A percentile compares a stretch with the other conserved stretches of the same genome.
Evolutionary conservation across 2,888 invertebrate species (phyloP).

Genomic region (Pocota personata): DNA sequence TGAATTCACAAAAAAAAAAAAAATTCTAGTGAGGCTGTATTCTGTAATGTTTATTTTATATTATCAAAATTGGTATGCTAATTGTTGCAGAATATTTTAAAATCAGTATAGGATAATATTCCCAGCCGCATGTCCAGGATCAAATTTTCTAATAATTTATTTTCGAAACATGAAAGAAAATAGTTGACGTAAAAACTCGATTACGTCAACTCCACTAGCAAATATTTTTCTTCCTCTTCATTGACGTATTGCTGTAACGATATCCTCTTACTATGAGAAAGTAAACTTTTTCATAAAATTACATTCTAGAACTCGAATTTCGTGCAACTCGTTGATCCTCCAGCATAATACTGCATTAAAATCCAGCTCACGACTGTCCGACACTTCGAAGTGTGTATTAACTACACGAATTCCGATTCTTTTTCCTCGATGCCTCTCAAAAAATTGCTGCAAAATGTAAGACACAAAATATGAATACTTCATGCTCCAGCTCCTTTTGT

Average conservation of each 20-base stretch:
- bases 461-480: constrained; percentile 67
- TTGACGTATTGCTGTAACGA: neutral
- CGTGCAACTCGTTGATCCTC: constrained; percentile 64
- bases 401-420: constrained; percentile 67
- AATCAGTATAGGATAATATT: too few relatives aligned
- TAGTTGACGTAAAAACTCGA: neutral
- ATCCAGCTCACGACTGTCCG: constrained; percentile 71
- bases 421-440: constrained; percentile 1
- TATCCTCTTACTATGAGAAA: neutral
- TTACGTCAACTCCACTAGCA: neutral
- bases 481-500: constrained; percentile 26
- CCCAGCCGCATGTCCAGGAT: too few relatives aligned
- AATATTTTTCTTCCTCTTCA: neutral
- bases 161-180: neutral
- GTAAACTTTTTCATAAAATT: constrained; percentile 35
- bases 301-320: constrained; percentile 54
- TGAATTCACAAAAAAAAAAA: too few relatives aligned
- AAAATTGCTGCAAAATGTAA: constrained; percentile 51
- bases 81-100: too few relatives aligned
- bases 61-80: too few relatives aligned
- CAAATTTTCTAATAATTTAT: too few relatives aligned
- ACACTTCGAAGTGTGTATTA: constrained; percentile 74
- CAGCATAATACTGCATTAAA: constrained; percentile 65
- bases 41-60: too few relatives aligned
- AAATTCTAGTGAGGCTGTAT: too few relatives aligned